Base-by-base conservation (phyloP, 2,888 invertebrate species). In the Teinopalpus imperialis region DNA sequence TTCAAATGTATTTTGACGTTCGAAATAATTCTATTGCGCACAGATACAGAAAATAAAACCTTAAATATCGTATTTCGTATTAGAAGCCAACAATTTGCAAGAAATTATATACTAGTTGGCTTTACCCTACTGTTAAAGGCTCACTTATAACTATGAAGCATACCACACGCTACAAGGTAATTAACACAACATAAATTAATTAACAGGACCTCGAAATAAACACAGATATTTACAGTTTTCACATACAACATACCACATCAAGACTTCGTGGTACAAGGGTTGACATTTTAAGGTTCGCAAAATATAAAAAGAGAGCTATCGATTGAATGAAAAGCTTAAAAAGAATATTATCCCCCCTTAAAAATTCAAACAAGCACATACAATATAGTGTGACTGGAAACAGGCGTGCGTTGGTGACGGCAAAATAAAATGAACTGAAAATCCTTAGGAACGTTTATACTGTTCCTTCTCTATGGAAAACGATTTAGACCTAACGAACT, bases 161-260 rank as follows among this genome's bases (percentile, higher is more conserved):
- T 61, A 57, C 59, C 68, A 71, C 65, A 54, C 66, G 60, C 62
- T 56, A 61, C 62, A 63, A 61, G 53, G 52, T 48, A 31, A 31
- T 20, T 23, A 64, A 61, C 57, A 61, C 57, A 75, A 75, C 73
- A 80, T 83, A 82, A 82, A 74, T 83, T 76, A 82, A 69, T 73
- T 64, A 77, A 68, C 63, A 55, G 61, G 67, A 66, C 45, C 26
- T 37, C 40, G 61, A 54, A 59, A 56, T 53, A 43, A 58, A 53
- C 52, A 51, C 52, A 55, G 63, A 73, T 85, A 83, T 85, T 80
- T 83, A 85, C 85, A 82, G 13, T 14, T 30, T 24, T 10, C 37
- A 30, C 13, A 18, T 10, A 27, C 23, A 41, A 30, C 23, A 27
- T 10, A 10, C 30, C 23, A 43, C 23, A 12, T 26, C 14, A 23